Conservation (phyloP, 2,888 invertebrate genomes). For the Idaea straminata region DNA sequence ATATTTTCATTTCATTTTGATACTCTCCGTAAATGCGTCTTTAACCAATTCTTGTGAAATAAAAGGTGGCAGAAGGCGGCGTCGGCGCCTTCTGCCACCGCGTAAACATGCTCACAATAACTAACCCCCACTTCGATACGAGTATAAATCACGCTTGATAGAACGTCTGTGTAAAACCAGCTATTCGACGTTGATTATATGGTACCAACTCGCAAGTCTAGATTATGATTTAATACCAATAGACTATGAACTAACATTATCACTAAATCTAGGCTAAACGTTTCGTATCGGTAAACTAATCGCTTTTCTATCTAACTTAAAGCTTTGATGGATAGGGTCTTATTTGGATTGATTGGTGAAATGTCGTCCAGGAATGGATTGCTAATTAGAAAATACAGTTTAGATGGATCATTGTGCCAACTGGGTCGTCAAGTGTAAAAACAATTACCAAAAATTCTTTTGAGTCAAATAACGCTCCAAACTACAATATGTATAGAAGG, state of each 20-base stretch:
- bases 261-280: slow-evolving; percentile 14
- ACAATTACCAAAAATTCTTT: no score
- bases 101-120: no score
- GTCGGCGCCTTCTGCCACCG: no score
- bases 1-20: no score
- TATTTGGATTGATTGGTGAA: neutral
- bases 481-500: no score
- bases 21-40: no score
- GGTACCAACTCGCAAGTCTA: neutral
- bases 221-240: slow-evolving; percentile 5
- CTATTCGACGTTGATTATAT: neutral
- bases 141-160: slow-evolving; percentile 6
- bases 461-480: no score
- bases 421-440: no score
- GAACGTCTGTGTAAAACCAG: slow-evolving; percentile 5
- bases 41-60: no score
- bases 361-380: neutral
- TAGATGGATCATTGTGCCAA: no score
- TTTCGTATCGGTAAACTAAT: slow-evolving; percentile 5
- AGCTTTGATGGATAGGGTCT: neutral
- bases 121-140: no score
- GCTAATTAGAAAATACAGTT: neutral
- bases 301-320: slow-evolving; percentile 3
- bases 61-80: no score
- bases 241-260: neutral